These are phyloP conservation scores for Aptenodytes forsteri DNA, from an alignment of 2,113 vertebrate species.

Conservation along the genomic window DNA sequence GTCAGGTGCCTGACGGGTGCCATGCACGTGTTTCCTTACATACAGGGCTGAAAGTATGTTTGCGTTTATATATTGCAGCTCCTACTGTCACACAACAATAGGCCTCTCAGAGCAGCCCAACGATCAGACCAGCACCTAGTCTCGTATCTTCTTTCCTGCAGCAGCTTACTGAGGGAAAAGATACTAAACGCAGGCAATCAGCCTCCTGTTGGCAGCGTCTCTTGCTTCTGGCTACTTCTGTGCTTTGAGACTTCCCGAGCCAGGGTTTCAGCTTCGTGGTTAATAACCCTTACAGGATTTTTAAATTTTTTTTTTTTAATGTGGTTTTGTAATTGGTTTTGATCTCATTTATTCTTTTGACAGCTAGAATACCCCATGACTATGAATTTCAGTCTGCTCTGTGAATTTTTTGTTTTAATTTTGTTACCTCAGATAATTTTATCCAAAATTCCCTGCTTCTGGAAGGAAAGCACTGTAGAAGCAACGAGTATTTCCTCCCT, in stretches of 20 bases:
- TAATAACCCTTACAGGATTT: neutral
- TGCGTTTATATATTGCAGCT: neutral
- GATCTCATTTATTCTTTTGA: neutral
- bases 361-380: neutral
- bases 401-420: neutral
- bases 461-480: neutral
- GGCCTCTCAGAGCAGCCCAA: neutral
- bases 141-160: neutral
- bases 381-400: neutral
- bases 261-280: neutral
- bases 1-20: neutral
- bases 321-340: neutral
- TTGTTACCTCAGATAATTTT: neutral
- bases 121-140: neutral
- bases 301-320: neutral
- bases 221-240: neutral
- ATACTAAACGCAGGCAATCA: neutral
- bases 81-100: too few relatives aligned
- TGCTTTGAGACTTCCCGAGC: slow-evolving; percentile 11
- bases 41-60: neutral
- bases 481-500: neutral
- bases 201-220: neutral
- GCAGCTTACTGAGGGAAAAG: neutral
- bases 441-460: neutral
- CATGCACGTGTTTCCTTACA: rapidly evolving